Evolutionary conservation across 2,888 invertebrate genomes (phyloP), one percentile per base, ranked within the genome.

Genomic region (Polietes domitor): DNA sequence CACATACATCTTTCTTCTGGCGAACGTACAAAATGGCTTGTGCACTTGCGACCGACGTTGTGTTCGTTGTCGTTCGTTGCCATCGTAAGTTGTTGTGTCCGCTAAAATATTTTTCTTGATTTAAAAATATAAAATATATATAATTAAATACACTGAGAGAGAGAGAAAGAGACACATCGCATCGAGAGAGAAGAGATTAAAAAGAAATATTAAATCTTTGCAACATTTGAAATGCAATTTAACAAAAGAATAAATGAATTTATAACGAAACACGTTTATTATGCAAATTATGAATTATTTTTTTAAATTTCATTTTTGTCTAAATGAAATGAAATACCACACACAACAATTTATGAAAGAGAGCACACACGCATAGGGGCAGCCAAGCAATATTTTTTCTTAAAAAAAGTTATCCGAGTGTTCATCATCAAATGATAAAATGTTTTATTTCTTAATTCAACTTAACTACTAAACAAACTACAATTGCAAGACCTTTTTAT

Each of bases 21-120:
- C 55, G 77, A 85, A 82, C 77, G 88, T 88, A 88, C 88, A 88
- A 88, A 88, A 88, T 88, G 87, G 87, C 87, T 85, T 82, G 85
- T 80, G 87, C 88, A 86, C 86, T 87, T 86, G 86, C 76, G 86
- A 86, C 85, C 85, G 86, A 86, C 86, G 87, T 86, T 87, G 87
- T 87, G 86, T 88, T 86, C 86, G 86, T 88, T 86, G 88, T 88
- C 88, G 87, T 88, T 88, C 88, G 88, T 87, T 87, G 87, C 86
- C 86, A 87, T 87, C 87, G 87, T 87, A 86, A 86, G 87, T 85
- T 71, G 77, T 80, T 86, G 82, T 85, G 87, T 84, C 80, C 85
- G 85, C 85, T 86, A 61, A 85, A 83, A 86, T 75, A 70, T 73
- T 81, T 74, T 80, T 75, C 55, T 84, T 85, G 41, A 72, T 85